phyloP scores from a whole-genome alignment of 1,140 invertebrate species.

The Hesperophylax magnus region DNA sequence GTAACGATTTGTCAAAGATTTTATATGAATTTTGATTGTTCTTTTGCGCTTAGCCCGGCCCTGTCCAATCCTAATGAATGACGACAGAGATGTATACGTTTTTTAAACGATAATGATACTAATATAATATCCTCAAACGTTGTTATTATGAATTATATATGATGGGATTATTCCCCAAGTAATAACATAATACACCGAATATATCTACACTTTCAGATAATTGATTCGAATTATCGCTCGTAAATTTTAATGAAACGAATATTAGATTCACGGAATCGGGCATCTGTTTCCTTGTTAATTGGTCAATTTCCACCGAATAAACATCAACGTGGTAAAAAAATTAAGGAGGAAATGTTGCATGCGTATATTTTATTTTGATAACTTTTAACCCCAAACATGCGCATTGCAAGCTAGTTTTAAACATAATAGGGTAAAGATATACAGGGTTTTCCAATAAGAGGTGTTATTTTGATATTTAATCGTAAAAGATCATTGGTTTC shows the following conservation, averaged over 20 bases:
- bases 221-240: constrained; percentile 8
- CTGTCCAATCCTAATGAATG: neutral
- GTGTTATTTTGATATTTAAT: too few species aligned
- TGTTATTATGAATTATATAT: neutral
- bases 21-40: too few species aligned
- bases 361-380: too few species aligned
- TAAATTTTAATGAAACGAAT: constrained; percentile 2
- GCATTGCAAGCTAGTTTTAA: too few species aligned
- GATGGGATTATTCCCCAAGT: too few species aligned
- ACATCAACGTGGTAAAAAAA: too few species aligned
- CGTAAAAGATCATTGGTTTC: too few species aligned
- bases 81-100: neutral
- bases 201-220: constrained; percentile 23
- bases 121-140: neutral
- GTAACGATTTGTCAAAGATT: too few species aligned
- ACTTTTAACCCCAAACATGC: too few species aligned
- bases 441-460: too few species aligned
- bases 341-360: too few species aligned
- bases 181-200: neutral
- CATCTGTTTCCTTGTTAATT: neutral
- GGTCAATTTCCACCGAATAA: neutral
- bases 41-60: neutral
- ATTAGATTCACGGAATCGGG: constrained; percentile 2
- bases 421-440: too few species aligned
- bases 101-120: neutral